These are phyloP conservation scores for Alectoris magna DNA, from an alignment of 2,797 vertebrate genomes.

Conservation along the genomic window DNA sequence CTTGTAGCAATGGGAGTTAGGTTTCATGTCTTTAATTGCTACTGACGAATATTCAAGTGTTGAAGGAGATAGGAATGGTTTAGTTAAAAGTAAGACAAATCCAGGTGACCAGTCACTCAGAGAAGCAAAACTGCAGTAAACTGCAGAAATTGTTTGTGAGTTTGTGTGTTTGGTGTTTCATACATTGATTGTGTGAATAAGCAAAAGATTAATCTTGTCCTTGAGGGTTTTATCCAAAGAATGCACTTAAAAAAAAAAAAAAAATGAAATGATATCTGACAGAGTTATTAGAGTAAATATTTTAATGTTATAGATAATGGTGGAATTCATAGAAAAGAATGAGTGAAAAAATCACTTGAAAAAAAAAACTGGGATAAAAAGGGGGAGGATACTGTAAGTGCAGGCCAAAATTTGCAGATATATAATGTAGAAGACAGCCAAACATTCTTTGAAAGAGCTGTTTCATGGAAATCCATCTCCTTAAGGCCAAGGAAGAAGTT, in stretches of 20 bases:
- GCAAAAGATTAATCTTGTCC: background rate
- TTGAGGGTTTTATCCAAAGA: background rate
- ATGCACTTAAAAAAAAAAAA: background rate
- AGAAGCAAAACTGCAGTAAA: background rate
- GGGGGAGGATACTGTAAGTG: background rate
- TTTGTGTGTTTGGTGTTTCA: background rate
- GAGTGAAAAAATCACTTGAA: background rate
- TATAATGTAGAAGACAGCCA: background rate
- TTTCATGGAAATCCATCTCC: background rate
- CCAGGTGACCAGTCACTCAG: background rate
- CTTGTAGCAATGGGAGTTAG: background rate
- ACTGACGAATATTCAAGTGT: slow-evolving; percentile 16
- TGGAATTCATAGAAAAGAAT: background rate
- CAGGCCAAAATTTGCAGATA: background rate
- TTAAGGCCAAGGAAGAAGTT: background rate
- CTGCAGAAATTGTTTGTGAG: background rate
- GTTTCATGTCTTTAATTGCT: slow-evolving; percentile 11
- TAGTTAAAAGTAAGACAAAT: background rate
- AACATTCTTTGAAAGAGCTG: fast-evolving
- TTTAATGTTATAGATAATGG: background rate
- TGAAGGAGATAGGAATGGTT: background rate
- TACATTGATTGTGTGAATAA: background rate
- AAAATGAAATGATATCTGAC: background rate
- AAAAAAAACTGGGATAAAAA: background rate
- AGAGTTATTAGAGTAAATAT: background rate